phyloP scores from a whole-genome alignment of 2,888 invertebrate genomes.

The Drosophila leonis region DNA sequence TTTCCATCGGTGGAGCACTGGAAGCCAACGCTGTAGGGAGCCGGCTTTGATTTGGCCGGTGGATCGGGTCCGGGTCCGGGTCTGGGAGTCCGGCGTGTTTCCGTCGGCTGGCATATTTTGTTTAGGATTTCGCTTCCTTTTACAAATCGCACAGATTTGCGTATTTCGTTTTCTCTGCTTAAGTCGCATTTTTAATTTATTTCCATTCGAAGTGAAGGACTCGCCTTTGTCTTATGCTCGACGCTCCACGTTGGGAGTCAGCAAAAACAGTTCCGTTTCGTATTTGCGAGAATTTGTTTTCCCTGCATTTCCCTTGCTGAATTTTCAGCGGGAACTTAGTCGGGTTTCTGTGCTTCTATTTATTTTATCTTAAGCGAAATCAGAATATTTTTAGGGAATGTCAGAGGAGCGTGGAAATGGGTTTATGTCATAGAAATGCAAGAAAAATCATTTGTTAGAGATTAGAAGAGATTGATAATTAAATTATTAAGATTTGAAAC shows the following conservation, averaged over 20 bases:
- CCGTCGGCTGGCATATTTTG: constrained; percentile 72
- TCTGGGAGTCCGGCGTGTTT: constrained; percentile 22
- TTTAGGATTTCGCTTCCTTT: constrained; percentile 70
- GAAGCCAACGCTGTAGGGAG: constrained; percentile 49
- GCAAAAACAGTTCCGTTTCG: constrained; percentile 72
- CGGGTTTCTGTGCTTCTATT: constrained; percentile 24
- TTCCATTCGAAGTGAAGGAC: constrained; percentile 51
- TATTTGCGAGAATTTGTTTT: constrained; percentile 71
- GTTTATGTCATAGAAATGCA: not conserved
- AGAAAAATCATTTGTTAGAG: too few species aligned
- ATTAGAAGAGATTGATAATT: not conserved
- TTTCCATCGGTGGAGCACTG: constrained; percentile 38
- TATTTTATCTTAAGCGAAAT: not conserved
- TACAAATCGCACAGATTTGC: constrained; percentile 73
- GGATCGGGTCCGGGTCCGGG: constrained; percentile 2
- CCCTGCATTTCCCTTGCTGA: constrained; percentile 43
- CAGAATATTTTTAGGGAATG: not conserved
- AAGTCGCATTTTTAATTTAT: constrained; percentile 77
- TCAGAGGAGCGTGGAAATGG: too few species aligned
- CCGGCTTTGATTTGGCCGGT: constrained; percentile 2
- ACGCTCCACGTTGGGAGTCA: constrained; percentile 17
- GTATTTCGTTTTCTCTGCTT: constrained; percentile 53
- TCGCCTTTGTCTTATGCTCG: constrained; percentile 35
- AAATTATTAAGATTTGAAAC: too few species aligned
- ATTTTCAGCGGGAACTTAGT: constrained; percentile 33